Evolutionary conservation across 2,113 vertebrate species (phyloP).

Genomic region (Bungarus multicinctus): DNA sequence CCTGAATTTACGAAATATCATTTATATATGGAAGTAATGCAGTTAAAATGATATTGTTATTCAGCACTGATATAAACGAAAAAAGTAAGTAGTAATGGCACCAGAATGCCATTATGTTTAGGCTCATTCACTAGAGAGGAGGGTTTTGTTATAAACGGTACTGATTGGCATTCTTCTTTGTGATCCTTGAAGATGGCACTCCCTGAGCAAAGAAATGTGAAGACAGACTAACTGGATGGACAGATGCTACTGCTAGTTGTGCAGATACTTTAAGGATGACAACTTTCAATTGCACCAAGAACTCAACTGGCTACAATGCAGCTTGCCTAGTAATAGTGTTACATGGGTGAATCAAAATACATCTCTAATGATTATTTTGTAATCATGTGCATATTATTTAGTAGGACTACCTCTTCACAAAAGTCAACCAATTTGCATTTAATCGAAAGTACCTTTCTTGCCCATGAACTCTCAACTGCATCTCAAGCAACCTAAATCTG

Average conservation of each 20-base stretch:
- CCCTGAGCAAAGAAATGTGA: neutral
- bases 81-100: neutral
- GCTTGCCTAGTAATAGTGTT: neutral
- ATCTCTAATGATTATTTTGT: neutral
- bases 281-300: neutral
- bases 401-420: neutral
- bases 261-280: neutral
- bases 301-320: neutral
- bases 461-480: neutral
- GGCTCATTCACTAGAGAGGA: neutral
- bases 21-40: neutral
- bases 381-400: neutral
- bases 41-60: neutral
- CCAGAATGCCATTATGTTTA: neutral
- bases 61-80: neutral
- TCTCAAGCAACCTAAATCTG: neutral
- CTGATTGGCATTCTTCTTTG: neutral
- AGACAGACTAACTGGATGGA: neutral
- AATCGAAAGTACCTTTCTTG: neutral
- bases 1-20: neutral
- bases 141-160: neutral
- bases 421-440: neutral
- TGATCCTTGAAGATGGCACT: neutral
- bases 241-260: neutral
- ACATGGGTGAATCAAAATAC: neutral